Base-by-base conservation (phyloP, 1,140 invertebrate species). In the Teleogryllus occipitalis region DNA sequence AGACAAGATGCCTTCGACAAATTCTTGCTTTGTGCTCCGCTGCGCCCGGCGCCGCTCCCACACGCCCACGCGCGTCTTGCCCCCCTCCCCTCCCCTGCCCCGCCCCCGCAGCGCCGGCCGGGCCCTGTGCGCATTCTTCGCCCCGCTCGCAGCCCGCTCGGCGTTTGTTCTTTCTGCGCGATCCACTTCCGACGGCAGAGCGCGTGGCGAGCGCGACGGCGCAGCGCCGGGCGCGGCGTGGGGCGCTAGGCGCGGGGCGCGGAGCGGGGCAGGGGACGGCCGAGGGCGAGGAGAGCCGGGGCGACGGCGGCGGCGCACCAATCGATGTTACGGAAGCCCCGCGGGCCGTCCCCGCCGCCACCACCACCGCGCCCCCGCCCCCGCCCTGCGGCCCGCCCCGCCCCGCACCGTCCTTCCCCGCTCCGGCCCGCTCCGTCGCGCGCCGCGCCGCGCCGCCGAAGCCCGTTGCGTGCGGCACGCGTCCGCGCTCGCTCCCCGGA, bases 301-400 rank as follows among this genome's bases (percentile, higher is more conserved):
- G 78, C 81, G 84, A 83, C 80, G 81, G 83, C 81, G 80, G 79
- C 80, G 81, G 80, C 81, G 81, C 18, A 10, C 54, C 54, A 65
- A 65, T 65, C 54, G 54, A 65, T 65, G 54, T 65, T 65, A 65
- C 54, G 54, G 54, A 65, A 65, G 54, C 54, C 49, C 54, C 54
- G 18, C 54, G 54, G 49, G 54, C 54, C 10, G 54, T 65, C 54
- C 54, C 54, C 10, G 10, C 18, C 18, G 18, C 54, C 54, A 7
- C 10, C 54, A 2, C 54, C 18, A 2, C 54, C 54, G 54, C 54
- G 0, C 2, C 10, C 54, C 54, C 54, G 10, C 54, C 54, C 54
- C 54, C 54, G 10, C 10, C 54, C 54, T 18, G 54, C 54, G 54
- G 10, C 18, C 54, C 54, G 10, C 10, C 49, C 54, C 54, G 18